Base-by-base conservation (phyloP, 2,113 vertebrate genomes). In the Rhipidura dahli region DNA sequence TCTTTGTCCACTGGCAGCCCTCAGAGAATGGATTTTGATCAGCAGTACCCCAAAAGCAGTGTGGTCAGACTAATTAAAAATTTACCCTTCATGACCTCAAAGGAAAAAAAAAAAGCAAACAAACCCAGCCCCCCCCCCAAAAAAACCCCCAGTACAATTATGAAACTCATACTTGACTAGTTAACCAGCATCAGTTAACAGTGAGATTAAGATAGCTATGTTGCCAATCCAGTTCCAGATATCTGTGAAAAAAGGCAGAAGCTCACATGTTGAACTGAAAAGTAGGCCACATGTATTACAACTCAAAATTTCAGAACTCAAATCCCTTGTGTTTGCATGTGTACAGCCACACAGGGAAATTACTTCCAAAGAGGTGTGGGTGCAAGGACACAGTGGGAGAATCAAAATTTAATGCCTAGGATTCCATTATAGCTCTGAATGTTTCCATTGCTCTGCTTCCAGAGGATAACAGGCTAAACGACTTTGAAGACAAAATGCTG, bases 91-190 rank as follows among this genome's bases (percentile, higher is more conserved):
- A 18, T 11, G 13, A 5, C 24, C 18, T 33, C 20, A 33, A 63
- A 75, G 5, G 22, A 9, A 35, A 53, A n/a, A 53, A n/a, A 30
- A 44, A 54, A 15, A 19, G 15, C 35, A 44, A 69, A 11, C 13
- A 66, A 57, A 0, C 27, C 6, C 4, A 5, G 0, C 13, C 6
- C 0, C 6, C n/a, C n/a, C n/a, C n/a, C n/a, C n/a, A n/a, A n/a
- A n/a, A n/a, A 15, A 23, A 57, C 10, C 15, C 13, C 5, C 15
- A 2, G 10, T 44, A 37, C 18, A 13, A 9, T 44, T 60, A 21
- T 33, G 3, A 35, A 68, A 60, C 7, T 47, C 23, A 7, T 42
- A 33, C 6, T 65, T 0, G 0, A 54, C 24, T 44, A 22, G 14
- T 68, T 64, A 59, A 40, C 7, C 5, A 20, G 5, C 9, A n/a